Evolutionary conservation across 1,140 invertebrate genomes (phyloP).

Genomic region (Sitodiplosis mosellana): DNA sequence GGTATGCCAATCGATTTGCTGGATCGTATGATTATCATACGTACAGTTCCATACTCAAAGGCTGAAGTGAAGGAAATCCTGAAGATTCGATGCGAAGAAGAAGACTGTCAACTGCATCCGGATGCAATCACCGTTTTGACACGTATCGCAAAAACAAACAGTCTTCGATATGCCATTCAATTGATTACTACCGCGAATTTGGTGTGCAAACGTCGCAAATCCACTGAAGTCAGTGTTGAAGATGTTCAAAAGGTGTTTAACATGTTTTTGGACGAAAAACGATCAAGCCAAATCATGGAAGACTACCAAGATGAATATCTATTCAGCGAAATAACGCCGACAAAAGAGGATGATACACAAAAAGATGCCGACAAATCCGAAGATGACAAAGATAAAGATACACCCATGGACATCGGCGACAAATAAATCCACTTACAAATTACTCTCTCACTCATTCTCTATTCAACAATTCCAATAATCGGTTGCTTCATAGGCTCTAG

Average conservation of each 20-base stretch:
- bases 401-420: too few species aligned
- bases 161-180: conserved; percentile 94
- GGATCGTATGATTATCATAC: conserved; percentile 89
- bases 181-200: conserved; percentile 90
- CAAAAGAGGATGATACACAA: neutral
- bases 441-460: too few species aligned
- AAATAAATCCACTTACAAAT: too few species aligned
- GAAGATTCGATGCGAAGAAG: conserved; percentile 88
- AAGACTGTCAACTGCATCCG: conserved; percentile 87
- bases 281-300: conserved; percentile 83
- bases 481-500: too few species aligned
- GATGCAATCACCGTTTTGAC: conserved; percentile 86
- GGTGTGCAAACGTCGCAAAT: conserved; percentile 68
- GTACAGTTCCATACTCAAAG: conserved; percentile 74
- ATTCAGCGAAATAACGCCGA: conserved; percentile 46
- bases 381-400: too few species aligned
- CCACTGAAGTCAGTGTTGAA: conserved; percentile 65
- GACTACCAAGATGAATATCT: conserved; percentile 94
- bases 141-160: conserved; percentile 81
- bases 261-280: conserved; percentile 82
- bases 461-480: too few species aligned
- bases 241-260: conserved; percentile 92
- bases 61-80: conserved; percentile 84
- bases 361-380: too few species aligned
- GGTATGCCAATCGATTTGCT: conserved; percentile 89